Base-by-base conservation (phyloP, 2,797 vertebrate species). In the Fundulus diaphanus region DNA sequence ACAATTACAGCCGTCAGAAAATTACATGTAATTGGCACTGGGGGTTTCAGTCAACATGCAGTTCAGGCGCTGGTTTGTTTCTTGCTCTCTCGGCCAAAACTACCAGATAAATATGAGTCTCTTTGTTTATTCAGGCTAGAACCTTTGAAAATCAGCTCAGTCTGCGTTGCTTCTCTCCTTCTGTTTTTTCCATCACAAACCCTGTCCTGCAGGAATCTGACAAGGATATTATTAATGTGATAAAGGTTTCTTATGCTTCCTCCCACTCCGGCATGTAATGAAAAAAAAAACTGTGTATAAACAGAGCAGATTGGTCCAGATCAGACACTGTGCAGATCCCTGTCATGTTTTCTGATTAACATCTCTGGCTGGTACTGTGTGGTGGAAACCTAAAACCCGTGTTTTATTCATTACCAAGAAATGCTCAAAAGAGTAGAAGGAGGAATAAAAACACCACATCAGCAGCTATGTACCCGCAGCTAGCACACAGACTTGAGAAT, bases 151-250 rank as follows among this genome's bases (percentile, higher is more conserved):
- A 29, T 9, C 74, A 65, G 27, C 57, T 77, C 48, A 40, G 1
- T 69, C 40, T 35, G 20, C 2, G 13, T 66, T 40, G 65, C 40
- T 42, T 83, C 42, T 67, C 70, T 78, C 49, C 70, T 74, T 77
- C 90, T 93, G 90, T 86, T 93, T 92, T 91, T 81, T 70, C 78
- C 89, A 92, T 92, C 83, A 78, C 82, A 79, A 67, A 44, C 65
- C 29, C 3, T 72, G 37, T 77, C 76, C 72, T 87, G 79, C 5
- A 70, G 77, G 73, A 90, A 80, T 87, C 83, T 82, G 76, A 81
- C 67, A 3, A 83, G 82, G 76, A 86, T 87, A 90, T 92, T 88
- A 90, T 93, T 90, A 88, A 94, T 91, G 82, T 29, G 87, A 92
- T 93, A 89, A 92, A 90, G 89, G 89, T 78, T 87, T 89, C 35